Evolutionary conservation across 1,140 invertebrate species (phyloP), one percentile per base, ranked within the genome.

Genomic region (Chrysopa pallens): DNA sequence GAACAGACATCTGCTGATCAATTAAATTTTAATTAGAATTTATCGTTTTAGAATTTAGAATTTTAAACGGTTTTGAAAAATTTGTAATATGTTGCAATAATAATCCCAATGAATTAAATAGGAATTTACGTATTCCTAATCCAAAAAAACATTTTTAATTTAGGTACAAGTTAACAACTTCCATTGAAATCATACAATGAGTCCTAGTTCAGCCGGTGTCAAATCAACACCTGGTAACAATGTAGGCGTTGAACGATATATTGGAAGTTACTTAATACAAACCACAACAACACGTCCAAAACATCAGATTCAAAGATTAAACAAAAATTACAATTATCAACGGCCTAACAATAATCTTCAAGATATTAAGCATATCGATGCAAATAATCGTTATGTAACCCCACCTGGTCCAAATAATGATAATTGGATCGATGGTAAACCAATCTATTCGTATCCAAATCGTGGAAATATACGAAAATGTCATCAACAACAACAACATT

Each of bases 161-260:
- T 13, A 15, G 28, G 36, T 14, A 17, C 23, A 2, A 13, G 12
- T n/a, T 11, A 36, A 17, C 36, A 29, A 40, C 8, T 46, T 33
- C 33, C 7, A 23, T 23, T 23, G 17, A 5, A 23, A 23, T 23
- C 17, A 23, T 23, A 23, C 17, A 23, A 75, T 74, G 73, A 74
- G 73, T 64, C 72, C 72, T 38, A 69, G 70, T 51, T 72, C 70
- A 29, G 66, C 70, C 55, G 58, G 59, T 38, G 17, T 23, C 2
- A 23, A 23, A 23, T 3, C 17, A 23, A 23, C 17, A 23, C 17
- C 17, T 5, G 17, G 17, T 23, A 62, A 62, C 46, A 56, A 60
- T 42, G 51, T 76, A 41, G 69, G 74, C 60, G 68, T 76, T 50
- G 74, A 79, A 61, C 65, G 72, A 50, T 78, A 76, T 57, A 70